A percentile compares a stretch with the other conserved stretches of the same genome.
These are phyloP conservation scores for Darevskia mixta DNA, from an alignment of 2,797 vertebrate species.

Conservation along the genomic window DNA sequence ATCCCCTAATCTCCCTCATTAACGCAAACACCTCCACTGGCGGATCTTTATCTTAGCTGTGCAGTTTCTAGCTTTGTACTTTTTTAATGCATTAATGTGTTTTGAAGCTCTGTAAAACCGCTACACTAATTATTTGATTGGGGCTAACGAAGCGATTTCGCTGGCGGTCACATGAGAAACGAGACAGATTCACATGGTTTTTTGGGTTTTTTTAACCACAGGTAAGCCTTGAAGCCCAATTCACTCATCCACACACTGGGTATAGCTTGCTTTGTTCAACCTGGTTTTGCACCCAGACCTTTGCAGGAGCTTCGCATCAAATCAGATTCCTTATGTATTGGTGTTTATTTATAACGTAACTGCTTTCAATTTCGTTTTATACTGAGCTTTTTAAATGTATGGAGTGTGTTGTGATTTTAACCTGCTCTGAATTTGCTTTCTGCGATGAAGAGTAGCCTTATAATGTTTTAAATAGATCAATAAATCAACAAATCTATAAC, in stretches of 20 bases:
- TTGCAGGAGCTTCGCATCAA: no score
- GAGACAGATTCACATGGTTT: neutral
- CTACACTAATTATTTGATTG: neutral
- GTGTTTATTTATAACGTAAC: no score
- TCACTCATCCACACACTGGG: no score
- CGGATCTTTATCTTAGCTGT: neutral
- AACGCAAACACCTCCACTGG: rapidly evolving
- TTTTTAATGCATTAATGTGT: neutral
- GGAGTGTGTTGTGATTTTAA: no score
- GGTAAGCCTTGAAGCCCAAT: neutral
- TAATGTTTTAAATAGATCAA: no score
- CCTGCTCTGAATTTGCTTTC: no score
- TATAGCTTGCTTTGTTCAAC: neutral
- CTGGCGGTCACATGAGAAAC: neutral
- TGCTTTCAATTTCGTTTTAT: no score
- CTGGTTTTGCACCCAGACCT: no score
- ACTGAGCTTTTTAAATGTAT: no score
- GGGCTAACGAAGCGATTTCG: neutral
- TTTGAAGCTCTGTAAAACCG: neutral
- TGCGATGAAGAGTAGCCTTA: no score
- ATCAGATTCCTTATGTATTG: no score
- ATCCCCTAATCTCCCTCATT: slow-evolving; percentile 18
- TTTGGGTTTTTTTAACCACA: neutral
- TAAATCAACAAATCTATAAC: no score
- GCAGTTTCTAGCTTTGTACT: rapidly evolving